Conservation (phyloP, 2,797 vertebrate genomes). For the Hoplostethus mediterraneus region DNA sequence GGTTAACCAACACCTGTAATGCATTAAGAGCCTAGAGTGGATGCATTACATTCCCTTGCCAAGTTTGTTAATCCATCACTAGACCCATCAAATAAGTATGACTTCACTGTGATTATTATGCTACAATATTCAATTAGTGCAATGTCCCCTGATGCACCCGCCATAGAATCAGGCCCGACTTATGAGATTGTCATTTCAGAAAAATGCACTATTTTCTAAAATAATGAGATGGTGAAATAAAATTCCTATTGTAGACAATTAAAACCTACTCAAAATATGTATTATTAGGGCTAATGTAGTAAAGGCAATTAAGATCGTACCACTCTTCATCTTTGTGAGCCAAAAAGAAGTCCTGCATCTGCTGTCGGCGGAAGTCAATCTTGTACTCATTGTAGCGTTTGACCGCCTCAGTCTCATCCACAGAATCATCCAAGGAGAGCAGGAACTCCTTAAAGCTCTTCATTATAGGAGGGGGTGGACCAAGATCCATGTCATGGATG, state of each 20-base stretch:
- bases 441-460: conserved; percentile 97
- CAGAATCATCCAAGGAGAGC: conserved; percentile 92
- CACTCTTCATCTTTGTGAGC: conserved; percentile 98
- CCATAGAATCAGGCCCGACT: conserved; percentile 25
- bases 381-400: conserved; percentile 97
- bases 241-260: not conserved
- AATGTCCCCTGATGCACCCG: conserved; percentile 11
- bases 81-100: not conserved
- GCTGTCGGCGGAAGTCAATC: conserved; percentile 93
- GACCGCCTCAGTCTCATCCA: conserved; percentile 95
- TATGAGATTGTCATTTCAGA: conserved; percentile 12
- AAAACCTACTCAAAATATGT: not conserved
- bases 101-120: not conserved
- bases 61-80: not conserved
- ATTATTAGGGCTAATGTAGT: not conserved
- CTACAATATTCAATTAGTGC: not conserved
- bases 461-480: conserved; percentile 91
- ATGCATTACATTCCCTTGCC: not conserved
- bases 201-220: conserved; percentile 13
- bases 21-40: not conserved
- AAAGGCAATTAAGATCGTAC: conserved; percentile 82
- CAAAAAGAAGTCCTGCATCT: conserved; percentile 98
- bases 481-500: conserved; percentile 93
- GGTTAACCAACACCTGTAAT: not conserved
- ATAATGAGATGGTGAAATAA: conserved; percentile 6